Base-by-base conservation (phyloP, 2,888 invertebrate genomes). In the Penaeus monodon region DNA sequence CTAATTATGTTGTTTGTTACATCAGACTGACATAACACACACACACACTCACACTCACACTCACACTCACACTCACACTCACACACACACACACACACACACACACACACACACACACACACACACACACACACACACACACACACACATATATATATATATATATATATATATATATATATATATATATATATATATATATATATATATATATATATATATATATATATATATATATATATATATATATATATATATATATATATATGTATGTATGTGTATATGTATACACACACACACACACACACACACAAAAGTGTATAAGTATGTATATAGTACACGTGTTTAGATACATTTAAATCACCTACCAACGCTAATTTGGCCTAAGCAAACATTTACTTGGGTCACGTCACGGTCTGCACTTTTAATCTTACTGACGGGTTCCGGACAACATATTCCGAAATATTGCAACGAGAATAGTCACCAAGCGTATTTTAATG, bases 51-150 rank as follows among this genome's bases (percentile, higher is more conserved):
- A 57, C 17, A 57, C 57, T 17, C 17, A 57, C 17, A 17, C 17
- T 17, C 17, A 64, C 64, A 33, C 20, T 17, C 17, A 22, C 8
- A 27, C 17, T 14, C 4, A 27, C 4, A 33, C 27, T 14, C 6
- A 80, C 66, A 80, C 22, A 80, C 66, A 80, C 8, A 66, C 38
- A 65, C 22, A 80, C 66, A 79, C 12, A 79, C 12, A 79, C 12
- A 29, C 29, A 79, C 24, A 78, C 77, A 78, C 27, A 78, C 57
- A 74, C 74, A 74, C 74, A 74, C 33, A 74, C 74, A 74, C 74
- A 74, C 33, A 74, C 74, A 74, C 38, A 38, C 33, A 74, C 38
- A 74, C 38, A 74, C 29, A 33, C 57, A 63, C 14, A 63, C 63
- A 33, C 38, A 68, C 68, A 68, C 27, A 68, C 68, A 68, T 12